Evolutionary conservation across 2,888 invertebrate genomes (phyloP), one percentile per base, ranked within the genome.

Genomic region (Eugnorisma glareosa): DNA sequence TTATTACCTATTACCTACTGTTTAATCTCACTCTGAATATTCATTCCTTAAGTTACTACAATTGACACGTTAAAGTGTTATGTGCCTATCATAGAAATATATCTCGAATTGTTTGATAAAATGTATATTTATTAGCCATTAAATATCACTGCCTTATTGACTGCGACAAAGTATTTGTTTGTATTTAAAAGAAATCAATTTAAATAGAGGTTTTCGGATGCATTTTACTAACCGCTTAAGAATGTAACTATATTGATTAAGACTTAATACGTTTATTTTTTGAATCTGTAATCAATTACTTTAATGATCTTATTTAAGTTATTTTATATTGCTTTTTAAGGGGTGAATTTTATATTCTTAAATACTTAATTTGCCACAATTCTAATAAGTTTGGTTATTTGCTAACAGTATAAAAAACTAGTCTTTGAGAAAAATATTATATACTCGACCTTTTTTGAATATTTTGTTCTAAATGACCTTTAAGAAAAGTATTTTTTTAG

Each of bases 91-190:
- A 77, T 77, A 79, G 40, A 77, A 72, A 63, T 86, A 73, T 69
- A 68, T 75, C 68, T 82, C 45, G 68, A 78, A 73, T 76, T 48
- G 68, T 76, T 85, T 76, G 67, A 75, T 77, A 72, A 69, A 71
- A 75, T 68, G 59, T 77, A 71, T 77, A 87, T 87, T 71, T 75
- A 77, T 79, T 73, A 85, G 85, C 75, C 75, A 77, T 82, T 82
- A 73, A 67, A 73, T 70, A 75, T 78, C 82, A 87, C 87, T 86
- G 86, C 86, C 86, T 87, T 80, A 86, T 79, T 79, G 81, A 86
- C 77, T 77, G 69, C 73, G 66, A 75, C 59, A 73, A 79, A 64
- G 71, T 75, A 64, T 84, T 75, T 68, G 69, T 78, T 81, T 81
- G 45, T 81, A 73, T 72, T 70, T 37, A 63, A 74, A 61, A 35